A percentile compares a stretch with the other conserved stretches of the same genome.
Conservation (phyloP, 2,797 vertebrate species). For the Babyrousa celebensis region DNA sequence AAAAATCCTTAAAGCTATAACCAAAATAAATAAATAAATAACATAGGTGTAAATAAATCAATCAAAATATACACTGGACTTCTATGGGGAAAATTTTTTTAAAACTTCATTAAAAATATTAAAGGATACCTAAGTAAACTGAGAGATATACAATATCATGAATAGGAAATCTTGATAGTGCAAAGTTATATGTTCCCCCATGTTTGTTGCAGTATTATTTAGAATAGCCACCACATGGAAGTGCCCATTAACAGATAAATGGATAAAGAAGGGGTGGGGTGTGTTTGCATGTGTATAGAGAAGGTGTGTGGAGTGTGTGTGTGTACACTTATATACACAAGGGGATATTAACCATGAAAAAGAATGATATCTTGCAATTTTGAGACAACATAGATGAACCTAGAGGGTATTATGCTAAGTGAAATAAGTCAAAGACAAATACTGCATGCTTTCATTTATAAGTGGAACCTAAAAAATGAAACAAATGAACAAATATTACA, state of each 20-base stretch:
- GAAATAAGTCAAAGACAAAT: too few relatives aligned
- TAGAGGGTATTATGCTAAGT: too few relatives aligned
- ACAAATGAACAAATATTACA: too few relatives aligned
- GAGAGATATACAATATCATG: not conserved
- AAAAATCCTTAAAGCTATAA: not conserved
- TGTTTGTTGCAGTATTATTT: too few relatives aligned
- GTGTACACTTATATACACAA: too few relatives aligned
- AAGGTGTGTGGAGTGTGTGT: too few relatives aligned
- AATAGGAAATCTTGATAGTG: not conserved
- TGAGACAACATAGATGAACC: too few relatives aligned
- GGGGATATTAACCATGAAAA: too few relatives aligned
- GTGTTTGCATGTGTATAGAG: not conserved
- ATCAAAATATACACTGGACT: not conserved
- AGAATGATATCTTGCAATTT: too few relatives aligned
- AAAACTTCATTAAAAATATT: constrained; percentile 36
- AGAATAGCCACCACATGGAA: too few relatives aligned
- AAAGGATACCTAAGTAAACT: not conserved
- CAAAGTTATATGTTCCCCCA: not conserved
- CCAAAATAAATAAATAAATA: not conserved
- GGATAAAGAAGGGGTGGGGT: not conserved
- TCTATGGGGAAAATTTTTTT: not conserved
- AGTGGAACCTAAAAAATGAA: too few relatives aligned
- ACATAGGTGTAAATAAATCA: not conserved
- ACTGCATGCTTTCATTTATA: too few relatives aligned
- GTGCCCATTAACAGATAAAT: not conserved